Evolutionary conservation across 2,888 invertebrate species (phyloP), one percentile per base, ranked within the genome.

Genomic region (Crematogaster levior): DNA sequence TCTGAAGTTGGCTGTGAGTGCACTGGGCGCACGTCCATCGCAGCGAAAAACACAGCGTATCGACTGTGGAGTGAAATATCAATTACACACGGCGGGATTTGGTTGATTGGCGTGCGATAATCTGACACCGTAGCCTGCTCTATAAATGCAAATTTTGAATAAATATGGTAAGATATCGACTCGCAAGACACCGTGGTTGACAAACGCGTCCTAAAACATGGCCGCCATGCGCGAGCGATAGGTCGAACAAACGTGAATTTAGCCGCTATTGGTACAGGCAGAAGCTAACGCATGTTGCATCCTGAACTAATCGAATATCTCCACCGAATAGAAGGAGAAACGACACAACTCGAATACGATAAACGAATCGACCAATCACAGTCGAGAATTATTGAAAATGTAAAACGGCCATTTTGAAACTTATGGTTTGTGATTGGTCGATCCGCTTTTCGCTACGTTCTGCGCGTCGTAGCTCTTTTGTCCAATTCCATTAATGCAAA

Each of bases 1-100:
- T 88, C 88, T 90, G 91, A 90, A 90, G 90, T 91, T 90, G 80
- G 86, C 85, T 80, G 68, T 70, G 61, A 43, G 53, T 83, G 72
- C 75, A 21, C 30, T 30, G 43, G 34, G 60, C 46, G 66, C 72
- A 61, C 51, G 66, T 65, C 51, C 65, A 65, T 37, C 75, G 24
- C 51, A 6, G 21, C 66, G 65, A 63, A 24, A 43, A 37, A 27
- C 51, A 34, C 34, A 5, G 18, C 48, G 48, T 75, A 51, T 51
- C 37, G 43, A 65, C 34, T 46, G 46, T 48, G 27, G 15, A 18
- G 58, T 15, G 15, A 9, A 10, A 6, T 61, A 40, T 65, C 3
- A 65, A 65, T 65, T 65, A 24, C 7, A 10, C 21, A 68, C 30
- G 15, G 15, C 9, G 21, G 0, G 10, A 51, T 53, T 24, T 6